phyloP scores from a whole-genome alignment of 2,888 invertebrate genomes.

The Apantesis nais region DNA sequence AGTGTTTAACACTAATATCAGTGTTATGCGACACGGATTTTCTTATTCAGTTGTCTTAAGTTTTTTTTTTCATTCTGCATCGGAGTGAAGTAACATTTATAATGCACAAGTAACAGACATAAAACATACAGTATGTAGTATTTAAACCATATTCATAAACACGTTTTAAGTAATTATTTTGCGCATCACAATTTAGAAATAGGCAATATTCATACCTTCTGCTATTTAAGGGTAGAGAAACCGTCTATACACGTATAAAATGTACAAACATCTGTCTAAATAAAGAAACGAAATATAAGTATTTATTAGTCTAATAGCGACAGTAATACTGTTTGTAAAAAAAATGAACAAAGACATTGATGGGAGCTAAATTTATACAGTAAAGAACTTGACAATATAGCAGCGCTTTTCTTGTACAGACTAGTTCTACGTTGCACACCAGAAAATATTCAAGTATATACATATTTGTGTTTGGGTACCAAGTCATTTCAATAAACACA shows the following conservation, averaged over 20 bases:
- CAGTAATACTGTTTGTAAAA: background rate
- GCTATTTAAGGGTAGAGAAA: background rate
- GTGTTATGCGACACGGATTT: too few relatives aligned
- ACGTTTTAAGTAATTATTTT: background rate
- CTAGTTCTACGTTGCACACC: background rate
- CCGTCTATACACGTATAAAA: background rate
- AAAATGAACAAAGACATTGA: background rate
- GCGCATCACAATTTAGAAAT: background rate
- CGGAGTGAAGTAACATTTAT: too few relatives aligned
- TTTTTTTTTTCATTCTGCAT: too few relatives aligned
- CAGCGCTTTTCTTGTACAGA: background rate
- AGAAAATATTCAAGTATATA: background rate
- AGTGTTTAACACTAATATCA: background rate
- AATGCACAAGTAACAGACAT: background rate
- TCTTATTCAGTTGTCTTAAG: too few relatives aligned
- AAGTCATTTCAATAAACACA: background rate
- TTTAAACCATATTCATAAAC: conserved; percentile 13
- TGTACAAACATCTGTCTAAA: background rate
- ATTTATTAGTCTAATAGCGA: background rate
- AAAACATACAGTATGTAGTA: background rate
- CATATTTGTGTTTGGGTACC: background rate
- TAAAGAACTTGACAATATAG: background rate
- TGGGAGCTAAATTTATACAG: background rate
- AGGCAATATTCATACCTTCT: background rate
- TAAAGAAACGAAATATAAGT: background rate